Evolutionary conservation across 2,888 invertebrate genomes (phyloP).

Genomic region (Malthinus flaveolus): DNA sequence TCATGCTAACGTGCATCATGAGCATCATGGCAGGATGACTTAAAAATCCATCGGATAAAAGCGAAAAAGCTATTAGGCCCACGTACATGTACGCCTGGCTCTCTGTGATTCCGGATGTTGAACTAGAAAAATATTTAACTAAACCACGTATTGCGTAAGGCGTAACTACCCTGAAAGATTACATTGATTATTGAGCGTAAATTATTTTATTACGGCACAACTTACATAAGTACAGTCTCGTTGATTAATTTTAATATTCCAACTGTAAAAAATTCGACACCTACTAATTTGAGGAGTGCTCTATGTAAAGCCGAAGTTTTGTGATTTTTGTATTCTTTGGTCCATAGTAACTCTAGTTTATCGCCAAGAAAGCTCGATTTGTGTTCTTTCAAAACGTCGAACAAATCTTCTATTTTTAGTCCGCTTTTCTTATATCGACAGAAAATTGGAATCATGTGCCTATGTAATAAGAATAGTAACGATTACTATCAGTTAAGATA

Average conservation of each 20-base stretch:
- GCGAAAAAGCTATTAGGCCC: slow-evolving; percentile 62
- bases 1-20: slow-evolving; percentile 82
- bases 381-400: slow-evolving; percentile 68
- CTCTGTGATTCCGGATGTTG: slow-evolving; percentile 41
- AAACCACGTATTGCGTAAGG: slow-evolving; percentile 64
- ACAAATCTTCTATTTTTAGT: slow-evolving; percentile 69
- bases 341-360: slow-evolving; percentile 61
- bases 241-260: slow-evolving; percentile 46
- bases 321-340: slow-evolving; percentile 46
- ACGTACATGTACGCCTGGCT: slow-evolving; percentile 77
- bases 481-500: no score
- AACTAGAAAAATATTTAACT: slow-evolving; percentile 64
- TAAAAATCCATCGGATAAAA: slow-evolving; percentile 43
- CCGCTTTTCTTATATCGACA: slow-evolving; percentile 16
- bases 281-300: slow-evolving; percentile 45
- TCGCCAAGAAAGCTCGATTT: slow-evolving; percentile 68
- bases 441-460: slow-evolving; percentile 22
- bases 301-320: slow-evolving; percentile 46
- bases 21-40: slow-evolving; percentile 87
- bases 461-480: slow-evolving; percentile 6
- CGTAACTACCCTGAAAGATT: slow-evolving; percentile 43
- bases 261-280: slow-evolving; percentile 39
- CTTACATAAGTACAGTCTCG: slow-evolving; percentile 50
- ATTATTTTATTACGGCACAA: slow-evolving; percentile 18
- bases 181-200: not conserved